A percentile compares a stretch with the other conserved stretches of the same genome.
phyloP scores from a whole-genome alignment of 2,113 vertebrate species.

The Protomyctophum bolini region DNA sequence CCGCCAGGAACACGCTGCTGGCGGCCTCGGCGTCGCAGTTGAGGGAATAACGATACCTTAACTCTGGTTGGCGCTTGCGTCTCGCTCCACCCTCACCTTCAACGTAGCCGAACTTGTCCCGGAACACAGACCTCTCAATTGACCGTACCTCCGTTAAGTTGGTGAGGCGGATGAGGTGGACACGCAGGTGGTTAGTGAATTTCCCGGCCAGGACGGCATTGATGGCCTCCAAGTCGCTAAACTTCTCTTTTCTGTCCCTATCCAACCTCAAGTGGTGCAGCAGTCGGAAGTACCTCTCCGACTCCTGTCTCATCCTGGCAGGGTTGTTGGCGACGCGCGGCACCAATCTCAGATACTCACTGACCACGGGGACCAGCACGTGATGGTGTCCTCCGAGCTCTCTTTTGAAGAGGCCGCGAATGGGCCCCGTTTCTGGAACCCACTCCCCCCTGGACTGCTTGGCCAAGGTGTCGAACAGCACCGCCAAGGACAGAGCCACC shows the following conservation, averaged over 20 bases:
- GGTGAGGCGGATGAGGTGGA: neutral
- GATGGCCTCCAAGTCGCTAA: neutral
- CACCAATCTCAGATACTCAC: neutral
- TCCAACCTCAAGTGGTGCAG: neutral
- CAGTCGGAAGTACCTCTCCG: neutral
- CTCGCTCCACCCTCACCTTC: neutral
- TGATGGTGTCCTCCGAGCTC: neutral
- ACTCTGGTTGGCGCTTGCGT: neutral
- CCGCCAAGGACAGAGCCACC: too few relatives aligned
- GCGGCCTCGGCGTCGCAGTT: constrained; percentile 2
- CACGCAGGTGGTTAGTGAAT: neutral
- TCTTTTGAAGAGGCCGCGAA: neutral
- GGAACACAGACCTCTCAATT: neutral
- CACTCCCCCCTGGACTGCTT: neutral
- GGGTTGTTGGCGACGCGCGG: neutral
- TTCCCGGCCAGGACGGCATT: neutral
- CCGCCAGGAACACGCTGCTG: neutral
- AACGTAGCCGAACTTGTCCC: neutral
- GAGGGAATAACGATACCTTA: neutral
- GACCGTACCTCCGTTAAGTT: neutral
- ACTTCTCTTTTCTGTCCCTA: neutral
- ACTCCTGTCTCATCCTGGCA: neutral
- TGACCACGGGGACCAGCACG: neutral
- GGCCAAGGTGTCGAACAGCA: too few relatives aligned
- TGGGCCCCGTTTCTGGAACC: neutral